Evolutionary conservation across 2,113 vertebrate species (phyloP).

Genomic region (Tenrec ecaudatus): DNA sequence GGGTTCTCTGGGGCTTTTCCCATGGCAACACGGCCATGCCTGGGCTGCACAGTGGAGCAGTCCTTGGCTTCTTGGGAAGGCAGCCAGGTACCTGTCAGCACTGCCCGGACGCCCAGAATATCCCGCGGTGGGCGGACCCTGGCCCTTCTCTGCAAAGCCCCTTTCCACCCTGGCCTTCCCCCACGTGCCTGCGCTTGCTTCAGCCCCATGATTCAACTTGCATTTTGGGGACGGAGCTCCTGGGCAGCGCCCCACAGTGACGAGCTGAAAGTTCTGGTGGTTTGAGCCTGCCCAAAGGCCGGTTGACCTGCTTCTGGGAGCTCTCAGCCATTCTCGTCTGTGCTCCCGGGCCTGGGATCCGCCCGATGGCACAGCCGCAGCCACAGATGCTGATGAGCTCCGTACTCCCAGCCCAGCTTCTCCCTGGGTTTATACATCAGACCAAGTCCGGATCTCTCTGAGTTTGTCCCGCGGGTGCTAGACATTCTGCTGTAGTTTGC

Average conservation of each 20-base stretch:
- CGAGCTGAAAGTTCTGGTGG: background rate
- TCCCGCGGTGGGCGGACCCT: fast-evolving
- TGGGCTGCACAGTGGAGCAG: background rate
- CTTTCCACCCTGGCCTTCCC: background rate
- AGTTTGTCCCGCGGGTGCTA: background rate
- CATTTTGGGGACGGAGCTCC: background rate
- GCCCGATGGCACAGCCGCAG: background rate
- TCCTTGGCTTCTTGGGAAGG: background rate
- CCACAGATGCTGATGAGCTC: background rate
- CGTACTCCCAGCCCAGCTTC: background rate
- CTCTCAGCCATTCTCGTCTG: background rate
- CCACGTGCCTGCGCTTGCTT: background rate
- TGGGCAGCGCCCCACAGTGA: background rate
- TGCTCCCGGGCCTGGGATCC: background rate
- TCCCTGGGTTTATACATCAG: background rate
- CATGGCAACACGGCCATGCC: background rate
- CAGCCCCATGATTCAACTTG: background rate
- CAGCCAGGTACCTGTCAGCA: background rate
- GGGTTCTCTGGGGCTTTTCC: background rate
- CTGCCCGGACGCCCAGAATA: background rate
- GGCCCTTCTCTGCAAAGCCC: no score
- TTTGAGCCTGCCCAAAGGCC: background rate
- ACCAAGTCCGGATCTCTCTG: background rate
- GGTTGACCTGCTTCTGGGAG: background rate
- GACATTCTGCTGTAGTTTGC: background rate